A percentile compares a stretch with the other conserved stretches of the same genome.
These are phyloP conservation scores for Drosophila arawakana DNA, from an alignment of 1,140 invertebrate species.

Conservation along the genomic window DNA sequence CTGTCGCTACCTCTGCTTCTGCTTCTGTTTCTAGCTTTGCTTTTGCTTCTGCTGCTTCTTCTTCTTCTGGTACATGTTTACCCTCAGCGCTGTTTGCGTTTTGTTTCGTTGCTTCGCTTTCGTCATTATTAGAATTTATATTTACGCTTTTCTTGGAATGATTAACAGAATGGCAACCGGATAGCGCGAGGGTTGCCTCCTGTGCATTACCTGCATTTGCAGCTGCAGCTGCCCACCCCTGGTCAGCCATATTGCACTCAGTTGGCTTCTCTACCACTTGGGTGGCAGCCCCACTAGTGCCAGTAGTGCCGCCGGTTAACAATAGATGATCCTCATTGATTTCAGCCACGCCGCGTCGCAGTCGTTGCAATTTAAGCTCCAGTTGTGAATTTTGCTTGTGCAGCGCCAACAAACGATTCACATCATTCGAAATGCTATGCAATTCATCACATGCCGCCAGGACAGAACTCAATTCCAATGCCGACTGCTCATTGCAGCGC, in stretches of 20 bases:
- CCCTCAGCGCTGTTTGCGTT: slow-evolving; percentile 30
- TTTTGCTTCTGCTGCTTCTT: slow-evolving; percentile 16
- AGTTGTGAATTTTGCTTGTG: slow-evolving; percentile 80
- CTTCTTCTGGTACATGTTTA: slow-evolving; percentile 45
- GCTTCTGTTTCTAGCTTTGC: slow-evolving; percentile 10
- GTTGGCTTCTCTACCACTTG: slow-evolving; percentile 53
- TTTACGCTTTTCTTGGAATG: slow-evolving; percentile 66
- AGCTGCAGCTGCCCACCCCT: slow-evolving; percentile 9
- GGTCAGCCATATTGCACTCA: slow-evolving; percentile 46
- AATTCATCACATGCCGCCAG: slow-evolving; percentile 75
- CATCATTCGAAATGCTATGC: slow-evolving; percentile 80
- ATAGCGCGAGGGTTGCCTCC: slow-evolving; percentile 26
- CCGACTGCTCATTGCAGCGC: slow-evolving; percentile 41
- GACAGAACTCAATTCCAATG: slow-evolving; percentile 42
- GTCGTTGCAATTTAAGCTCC: slow-evolving; percentile 75
- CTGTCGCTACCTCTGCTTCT: slow-evolving; percentile 28
- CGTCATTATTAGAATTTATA: slow-evolving; percentile 77
- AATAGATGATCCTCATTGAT: slow-evolving; percentile 81
- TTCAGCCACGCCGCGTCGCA: slow-evolving; percentile 76
- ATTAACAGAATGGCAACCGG: slow-evolving; percentile 5
- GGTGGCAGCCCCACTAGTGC: slow-evolving; percentile 69
- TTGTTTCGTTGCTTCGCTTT: slow-evolving; percentile 48
- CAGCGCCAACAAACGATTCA: slow-evolving; percentile 75
- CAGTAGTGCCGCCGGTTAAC: not conserved
- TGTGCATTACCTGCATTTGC: slow-evolving; percentile 8